Evolutionary conservation across 2,888 invertebrate species (phyloP), one percentile per base, ranked within the genome.

Genomic region (Ichneumoninae sp.): DNA sequence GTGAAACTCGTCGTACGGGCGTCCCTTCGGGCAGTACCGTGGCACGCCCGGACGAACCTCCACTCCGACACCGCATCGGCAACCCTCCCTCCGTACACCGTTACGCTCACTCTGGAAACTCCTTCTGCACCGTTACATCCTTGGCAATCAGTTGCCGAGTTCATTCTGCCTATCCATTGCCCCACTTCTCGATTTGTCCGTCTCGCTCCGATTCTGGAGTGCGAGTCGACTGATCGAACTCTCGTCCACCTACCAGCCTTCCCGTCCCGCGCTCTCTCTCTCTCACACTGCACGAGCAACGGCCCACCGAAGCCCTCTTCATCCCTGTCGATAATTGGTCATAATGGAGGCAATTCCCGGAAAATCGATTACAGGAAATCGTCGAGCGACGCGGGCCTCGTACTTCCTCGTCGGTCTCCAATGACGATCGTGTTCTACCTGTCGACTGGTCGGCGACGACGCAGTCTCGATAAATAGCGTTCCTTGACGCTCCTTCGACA

Each of bases 341-440:
- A 90, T 92, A 92, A 93, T 91, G 88, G 91, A 90, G 90, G 91
- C 90, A 92, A 91, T 92, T 92, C 89, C 89, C 87, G 91, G 90
- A 91, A 92, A 92, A 92, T 92, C 92, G 91, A 91, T 91, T 90
- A 87, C 89, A 90, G 92, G 91, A 92, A 92, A 92, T 91, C 89
- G 91, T 85, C 87, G 86, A 89, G 88, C 85, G 88, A 79, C 81
- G 70, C 63, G 76, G 65, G 30, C 57, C 74, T 80, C 79, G 79
- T 82, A 77, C 82, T 69, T 74, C 76, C 76, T 73, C 63, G 60
- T 73, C 40, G 3, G 52, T 33, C 52, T 44, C 40, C 44, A 63
- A 74, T 74, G 57, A 47, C 52, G 50, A 69, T 84, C 84, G 47
- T 66, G 10, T 74, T 10, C 69, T n/a, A 65, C 69, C 52, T 44